phyloP scores from a whole-genome alignment of 2,888 invertebrate genomes.

The Andrena bicolor region DNA sequence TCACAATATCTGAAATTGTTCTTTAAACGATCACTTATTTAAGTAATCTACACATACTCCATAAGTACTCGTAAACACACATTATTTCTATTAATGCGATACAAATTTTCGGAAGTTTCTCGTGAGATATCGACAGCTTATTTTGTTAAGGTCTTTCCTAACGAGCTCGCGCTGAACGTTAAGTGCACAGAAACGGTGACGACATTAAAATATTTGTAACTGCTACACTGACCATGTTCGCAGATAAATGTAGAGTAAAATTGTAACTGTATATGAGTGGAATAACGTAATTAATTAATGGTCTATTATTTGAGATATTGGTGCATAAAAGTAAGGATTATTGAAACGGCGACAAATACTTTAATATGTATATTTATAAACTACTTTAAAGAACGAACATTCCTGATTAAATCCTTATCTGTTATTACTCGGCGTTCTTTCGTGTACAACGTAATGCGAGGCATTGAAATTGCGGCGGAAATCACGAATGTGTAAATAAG shows the following conservation, averaged over 20 bases:
- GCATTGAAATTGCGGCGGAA: slow-evolving; percentile 17
- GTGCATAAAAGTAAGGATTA: slow-evolving; percentile 25
- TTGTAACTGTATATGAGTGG: slow-evolving; percentile 25
- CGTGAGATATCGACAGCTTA: slow-evolving; percentile 1
- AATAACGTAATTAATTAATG: slow-evolving; percentile 19
- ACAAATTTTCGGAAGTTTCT: slow-evolving; percentile 2
- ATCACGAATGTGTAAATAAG: slow-evolving; percentile 48
- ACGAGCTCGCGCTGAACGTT: slow-evolving; percentile 11
- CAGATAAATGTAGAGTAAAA: slow-evolving; percentile 29
- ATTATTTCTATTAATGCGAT: slow-evolving; percentile 5
- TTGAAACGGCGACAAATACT: slow-evolving; percentile 32
- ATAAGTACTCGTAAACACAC: slow-evolving; percentile 3
- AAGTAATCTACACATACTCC: neutral
- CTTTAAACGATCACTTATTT: neutral
- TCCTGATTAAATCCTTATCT: slow-evolving; percentile 35
- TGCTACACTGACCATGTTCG: slow-evolving; percentile 40
- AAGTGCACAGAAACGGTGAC: slow-evolving; percentile 23
- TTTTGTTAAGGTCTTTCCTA: slow-evolving; percentile 17
- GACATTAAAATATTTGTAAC: slow-evolving; percentile 32
- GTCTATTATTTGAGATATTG: slow-evolving; percentile 15
- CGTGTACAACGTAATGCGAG: slow-evolving; percentile 3
- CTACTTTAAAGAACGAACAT: slow-evolving; percentile 45
- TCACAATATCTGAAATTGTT: slow-evolving; percentile 2
- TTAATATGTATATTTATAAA: slow-evolving; percentile 49
- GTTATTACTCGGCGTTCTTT: slow-evolving; percentile 31